Evolutionary conservation across 2,888 invertebrate species (phyloP), one percentile per base, ranked within the genome.

Genomic region (Lepidocyrtoides sp.): DNA sequence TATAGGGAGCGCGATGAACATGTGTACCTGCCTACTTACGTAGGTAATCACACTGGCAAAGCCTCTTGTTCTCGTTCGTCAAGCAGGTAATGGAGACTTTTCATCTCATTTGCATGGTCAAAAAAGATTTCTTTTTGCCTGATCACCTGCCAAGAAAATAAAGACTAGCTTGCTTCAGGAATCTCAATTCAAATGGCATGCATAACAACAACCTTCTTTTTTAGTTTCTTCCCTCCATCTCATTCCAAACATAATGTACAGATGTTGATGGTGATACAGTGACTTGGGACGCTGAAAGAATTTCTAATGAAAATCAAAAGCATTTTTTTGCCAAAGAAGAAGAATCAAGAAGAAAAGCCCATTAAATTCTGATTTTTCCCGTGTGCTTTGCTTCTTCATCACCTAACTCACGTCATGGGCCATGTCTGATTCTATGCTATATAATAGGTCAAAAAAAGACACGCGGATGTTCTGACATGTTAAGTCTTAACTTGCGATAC

Each of bases 81-180:
- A 36, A n/a, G 36, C 83, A 90, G 84, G 83, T 88, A 88, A 79
- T 79, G 75, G 84, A 87, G 90, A 91, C 81, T 92, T 91, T 91
- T 91, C 86, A 92, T 90, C 89, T 92, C 89, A 91, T 92, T 92
- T 92, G 87, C 92, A 91, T 91, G 91, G 87, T 87, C 91, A 87
- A 41, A 88, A 69, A 77, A 79, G 57, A 88, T 57, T 60, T 63
- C 69, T 54, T 29, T 84, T 60, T 51, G 51, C 51, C 54, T 89
- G 90, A 91, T 91, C 88, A 89, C 91, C 89, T 91, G 91, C 89
- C 91, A 89, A 63, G 85, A 89, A 89, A 81, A 82, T 89, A 86
- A 91, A 89, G 86, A 87, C 69, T 85, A 26, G 89, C 82, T 89
- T 88, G 23, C 75, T 26, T 26, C 75, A 75, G 23, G 82, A 89